Conservation (phyloP, 1,140 invertebrate genomes). For the Anastatus disparis region DNA sequence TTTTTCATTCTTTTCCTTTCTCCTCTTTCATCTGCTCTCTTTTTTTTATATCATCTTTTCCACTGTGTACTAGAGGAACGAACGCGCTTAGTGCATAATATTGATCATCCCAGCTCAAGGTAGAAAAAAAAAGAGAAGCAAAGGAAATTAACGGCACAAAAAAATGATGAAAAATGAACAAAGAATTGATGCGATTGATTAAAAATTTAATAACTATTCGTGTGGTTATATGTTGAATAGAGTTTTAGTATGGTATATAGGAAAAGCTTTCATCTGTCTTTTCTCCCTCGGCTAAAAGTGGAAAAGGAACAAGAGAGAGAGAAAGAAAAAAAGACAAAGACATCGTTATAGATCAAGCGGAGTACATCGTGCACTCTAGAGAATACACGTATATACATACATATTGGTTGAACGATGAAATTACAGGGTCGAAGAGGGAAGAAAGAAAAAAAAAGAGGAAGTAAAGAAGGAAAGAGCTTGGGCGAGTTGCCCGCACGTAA, state of each 20-base stretch:
- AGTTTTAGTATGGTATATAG: not conserved
- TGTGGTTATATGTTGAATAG: not conserved
- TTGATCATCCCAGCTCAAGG: not conserved
- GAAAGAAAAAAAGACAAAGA: not conserved
- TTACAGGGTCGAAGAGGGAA: not conserved
- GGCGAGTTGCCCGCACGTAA: constrained; percentile 1
- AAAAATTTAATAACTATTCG: constrained; percentile 34
- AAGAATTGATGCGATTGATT: constrained; percentile 24
- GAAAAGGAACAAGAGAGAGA: not conserved
- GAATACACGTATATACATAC: too few relatives aligned
- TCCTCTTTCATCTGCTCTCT: too few relatives aligned
- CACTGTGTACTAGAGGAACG: not conserved
- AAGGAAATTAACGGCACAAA: too few relatives aligned
- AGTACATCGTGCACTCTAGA: not conserved
- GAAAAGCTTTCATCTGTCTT: too few relatives aligned
- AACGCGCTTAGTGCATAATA: not conserved
- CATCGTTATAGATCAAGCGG: not conserved
- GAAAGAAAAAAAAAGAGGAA: not conserved
- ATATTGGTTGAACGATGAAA: not conserved
- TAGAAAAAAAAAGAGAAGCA: not conserved
- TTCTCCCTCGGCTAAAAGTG: too few relatives aligned
- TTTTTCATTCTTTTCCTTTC: not conserved
- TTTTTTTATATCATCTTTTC: not conserved
- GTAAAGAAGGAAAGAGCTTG: not conserved
- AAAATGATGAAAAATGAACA: too few relatives aligned